Conservation (phyloP, 2,888 invertebrate genomes). For the Drosophila neoperkinsi region DNA sequence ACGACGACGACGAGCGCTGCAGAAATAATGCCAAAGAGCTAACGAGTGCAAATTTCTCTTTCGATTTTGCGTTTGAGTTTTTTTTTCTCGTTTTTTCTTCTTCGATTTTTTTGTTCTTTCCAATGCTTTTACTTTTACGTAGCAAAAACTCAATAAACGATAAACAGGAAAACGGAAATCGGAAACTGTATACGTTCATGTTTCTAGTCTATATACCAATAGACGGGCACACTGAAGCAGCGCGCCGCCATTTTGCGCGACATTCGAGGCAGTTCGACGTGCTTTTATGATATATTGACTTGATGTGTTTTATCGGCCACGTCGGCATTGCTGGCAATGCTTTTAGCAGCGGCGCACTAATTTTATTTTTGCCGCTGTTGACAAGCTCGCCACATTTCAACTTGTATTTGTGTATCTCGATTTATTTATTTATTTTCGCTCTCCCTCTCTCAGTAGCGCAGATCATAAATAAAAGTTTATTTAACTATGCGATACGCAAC, state of each 20-base stretch:
- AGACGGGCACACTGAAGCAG: constrained; percentile 1
- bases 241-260: constrained; percentile 61
- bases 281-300: constrained; percentile 82
- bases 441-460: not conserved
- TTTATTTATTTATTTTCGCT: constrained; percentile 3
- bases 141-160: constrained; percentile 80
- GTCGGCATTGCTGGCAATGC: constrained; percentile 55
- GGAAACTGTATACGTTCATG: constrained; percentile 77
- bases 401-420: constrained; percentile 31
- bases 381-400: constrained; percentile 41
- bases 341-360: constrained; percentile 70
- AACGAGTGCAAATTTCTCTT: constrained; percentile 78
- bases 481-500: constrained; percentile 31
- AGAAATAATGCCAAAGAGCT: constrained; percentile 60
- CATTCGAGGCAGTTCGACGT: constrained; percentile 62
- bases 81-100: constrained; percentile 26
- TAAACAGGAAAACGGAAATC: constrained; percentile 83
- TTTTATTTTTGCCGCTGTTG: constrained; percentile 68
- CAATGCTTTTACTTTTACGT: constrained; percentile 73
- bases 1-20: constrained; percentile 6
- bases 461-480: constrained; percentile 57
- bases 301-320: constrained; percentile 68
- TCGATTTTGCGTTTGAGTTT: constrained; percentile 44
- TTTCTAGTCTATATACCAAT: constrained; percentile 55
- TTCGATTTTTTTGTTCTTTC: constrained; percentile 17